Percentiles rank a stretch among this genome's conserved stretches.
Conservation (phyloP, 2,797 vertebrate genomes). For the Scolopax rusticola region DNA sequence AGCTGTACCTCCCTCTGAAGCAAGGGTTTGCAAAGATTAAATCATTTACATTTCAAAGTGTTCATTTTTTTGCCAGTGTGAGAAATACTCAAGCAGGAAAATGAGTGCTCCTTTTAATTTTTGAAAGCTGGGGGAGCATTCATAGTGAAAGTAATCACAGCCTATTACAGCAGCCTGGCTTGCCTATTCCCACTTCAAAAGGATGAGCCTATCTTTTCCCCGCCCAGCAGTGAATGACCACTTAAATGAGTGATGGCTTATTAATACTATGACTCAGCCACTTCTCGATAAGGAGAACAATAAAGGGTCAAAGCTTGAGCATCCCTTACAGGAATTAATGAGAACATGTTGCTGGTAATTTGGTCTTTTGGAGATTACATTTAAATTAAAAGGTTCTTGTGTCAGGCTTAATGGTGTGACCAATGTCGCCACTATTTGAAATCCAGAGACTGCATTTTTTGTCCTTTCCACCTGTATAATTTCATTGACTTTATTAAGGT, state of each 20-base stretch:
- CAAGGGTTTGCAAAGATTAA: slow-evolving; percentile 70
- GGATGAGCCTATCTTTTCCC: slow-evolving; percentile 69
- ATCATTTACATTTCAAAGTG: slow-evolving; percentile 78
- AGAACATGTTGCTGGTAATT: slow-evolving; percentile 72
- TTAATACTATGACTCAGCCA: slow-evolving; percentile 84
- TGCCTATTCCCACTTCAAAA: slow-evolving; percentile 71
- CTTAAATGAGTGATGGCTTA: slow-evolving; percentile 84
- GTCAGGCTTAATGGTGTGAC: slow-evolving; percentile 21
- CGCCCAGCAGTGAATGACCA: slow-evolving; percentile 69
- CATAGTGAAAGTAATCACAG: slow-evolving; percentile 71
- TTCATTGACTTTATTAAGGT: not conserved
- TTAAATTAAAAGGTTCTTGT: slow-evolving; percentile 67
- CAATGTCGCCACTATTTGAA: not conserved
- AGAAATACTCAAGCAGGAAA: slow-evolving; percentile 67
- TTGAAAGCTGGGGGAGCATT: slow-evolving; percentile 62
- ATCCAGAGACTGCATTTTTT: slow-evolving; percentile 28
- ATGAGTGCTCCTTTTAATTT: slow-evolving; percentile 53
- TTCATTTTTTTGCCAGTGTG: slow-evolving; percentile 71
- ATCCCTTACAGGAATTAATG: slow-evolving; percentile 86
- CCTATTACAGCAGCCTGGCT: slow-evolving; percentile 67
- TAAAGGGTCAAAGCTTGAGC: slow-evolving; percentile 81
- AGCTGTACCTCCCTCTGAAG: slow-evolving; percentile 65
- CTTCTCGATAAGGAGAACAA: slow-evolving; percentile 78
- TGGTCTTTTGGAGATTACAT: slow-evolving; percentile 63
- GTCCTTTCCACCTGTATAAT: slow-evolving; percentile 40